phyloP scores from a whole-genome alignment of 2,113 vertebrate genomes.

The Agelaius tricolor region DNA sequence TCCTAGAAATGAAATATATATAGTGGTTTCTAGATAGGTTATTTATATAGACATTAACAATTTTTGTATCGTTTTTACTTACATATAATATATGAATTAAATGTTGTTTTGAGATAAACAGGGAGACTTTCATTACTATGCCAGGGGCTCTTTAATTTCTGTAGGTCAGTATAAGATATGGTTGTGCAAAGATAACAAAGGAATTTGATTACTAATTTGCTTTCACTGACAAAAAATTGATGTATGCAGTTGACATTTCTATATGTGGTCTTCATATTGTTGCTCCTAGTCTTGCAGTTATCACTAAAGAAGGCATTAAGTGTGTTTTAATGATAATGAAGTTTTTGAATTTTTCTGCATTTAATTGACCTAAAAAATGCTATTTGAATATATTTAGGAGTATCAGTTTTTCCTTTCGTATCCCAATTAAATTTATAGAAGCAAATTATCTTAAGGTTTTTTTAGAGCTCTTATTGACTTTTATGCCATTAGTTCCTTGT shows the following conservation, averaged over 20 bases:
- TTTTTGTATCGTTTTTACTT: not conserved
- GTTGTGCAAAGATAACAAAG: not conserved
- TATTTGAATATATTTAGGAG: not conserved
- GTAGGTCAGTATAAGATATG: not conserved
- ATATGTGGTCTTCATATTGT: rapidly evolving
- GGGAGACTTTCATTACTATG: not conserved
- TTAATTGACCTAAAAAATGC: not conserved
- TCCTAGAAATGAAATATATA: not conserved
- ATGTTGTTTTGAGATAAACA: not conserved
- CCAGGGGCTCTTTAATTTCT: not conserved
- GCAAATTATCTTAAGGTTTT: not conserved
- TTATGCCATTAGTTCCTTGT: not conserved
- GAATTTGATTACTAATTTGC: not conserved
- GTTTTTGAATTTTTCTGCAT: not conserved
- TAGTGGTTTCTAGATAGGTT: not conserved
- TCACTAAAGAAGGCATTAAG: not conserved
- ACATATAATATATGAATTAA: not conserved
- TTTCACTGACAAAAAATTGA: not conserved
- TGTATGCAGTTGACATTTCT: not conserved
- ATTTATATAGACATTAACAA: not conserved
- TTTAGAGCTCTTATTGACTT: not conserved
- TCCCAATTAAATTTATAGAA: not conserved
- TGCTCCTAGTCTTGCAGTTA: not conserved
- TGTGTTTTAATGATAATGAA: not conserved
- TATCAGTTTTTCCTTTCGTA: not conserved